Conservation (phyloP, 2,888 invertebrate genomes). For the Entomobrya multifasciata region DNA sequence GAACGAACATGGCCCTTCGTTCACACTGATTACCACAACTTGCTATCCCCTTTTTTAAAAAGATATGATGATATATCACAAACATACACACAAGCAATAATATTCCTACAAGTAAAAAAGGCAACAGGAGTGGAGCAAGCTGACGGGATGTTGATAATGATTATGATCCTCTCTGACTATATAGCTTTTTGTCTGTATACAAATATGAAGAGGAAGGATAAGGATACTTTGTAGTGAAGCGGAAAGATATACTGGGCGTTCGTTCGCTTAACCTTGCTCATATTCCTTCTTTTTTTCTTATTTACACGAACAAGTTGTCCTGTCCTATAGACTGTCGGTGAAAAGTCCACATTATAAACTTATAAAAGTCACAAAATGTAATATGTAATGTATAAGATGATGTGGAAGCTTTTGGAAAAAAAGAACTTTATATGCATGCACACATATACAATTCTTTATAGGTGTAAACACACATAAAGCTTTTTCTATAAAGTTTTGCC, state of each 20-base stretch:
- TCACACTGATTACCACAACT: slow-evolving; percentile 25
- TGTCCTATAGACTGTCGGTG: slow-evolving; percentile 10
- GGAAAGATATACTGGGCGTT: not conserved
- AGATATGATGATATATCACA: not conserved
- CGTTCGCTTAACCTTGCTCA: not conserved
- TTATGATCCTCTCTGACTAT: slow-evolving; percentile 30
- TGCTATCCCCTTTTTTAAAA: not conserved
- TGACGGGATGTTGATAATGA: not conserved
- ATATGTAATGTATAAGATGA: no score
- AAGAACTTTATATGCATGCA: not conserved
- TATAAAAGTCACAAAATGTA: not conserved
- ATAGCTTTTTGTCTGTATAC: slow-evolving; percentile 28
- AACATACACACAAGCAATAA: not conserved
- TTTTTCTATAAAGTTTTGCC: slow-evolving; percentile 22
- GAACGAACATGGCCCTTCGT: slow-evolving; percentile 5
- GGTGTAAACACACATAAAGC: not conserved
- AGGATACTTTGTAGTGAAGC: slow-evolving; percentile 9
- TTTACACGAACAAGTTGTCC: not conserved
- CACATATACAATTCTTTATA: not conserved
- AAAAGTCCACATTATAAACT: not conserved
- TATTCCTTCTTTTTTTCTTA: not conserved
- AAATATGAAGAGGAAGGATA: slow-evolving; percentile 41
- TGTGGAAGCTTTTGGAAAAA: not conserved
- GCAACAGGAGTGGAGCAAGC: slow-evolving; percentile 36
- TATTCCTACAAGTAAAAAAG: slow-evolving; percentile 30